Evolutionary conservation across 2,797 vertebrate species (phyloP).

Genomic region (Pipistrellus pipistrellus): DNA sequence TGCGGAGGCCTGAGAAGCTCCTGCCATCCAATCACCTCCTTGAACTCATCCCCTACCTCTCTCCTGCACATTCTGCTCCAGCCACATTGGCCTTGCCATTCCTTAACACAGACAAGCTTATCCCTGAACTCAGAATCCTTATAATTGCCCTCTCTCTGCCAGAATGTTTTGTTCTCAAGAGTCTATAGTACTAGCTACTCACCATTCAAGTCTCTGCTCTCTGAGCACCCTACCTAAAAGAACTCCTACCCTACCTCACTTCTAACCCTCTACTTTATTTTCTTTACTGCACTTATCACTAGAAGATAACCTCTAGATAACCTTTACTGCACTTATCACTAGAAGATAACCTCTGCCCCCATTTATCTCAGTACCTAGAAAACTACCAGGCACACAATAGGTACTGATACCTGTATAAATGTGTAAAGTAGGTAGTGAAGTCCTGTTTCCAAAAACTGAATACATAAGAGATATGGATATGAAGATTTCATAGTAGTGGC

Average conservation of each 20-base stretch:
- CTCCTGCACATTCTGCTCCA: neutral
- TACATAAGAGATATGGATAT: neutral
- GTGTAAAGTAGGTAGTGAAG: neutral
- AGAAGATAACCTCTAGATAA: neutral
- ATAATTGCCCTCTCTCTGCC: neutral
- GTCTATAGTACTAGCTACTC: neutral
- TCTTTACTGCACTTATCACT: neutral
- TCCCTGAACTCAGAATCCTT: neutral
- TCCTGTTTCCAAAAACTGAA: slow-evolving; percentile 24
- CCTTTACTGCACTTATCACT: neutral
- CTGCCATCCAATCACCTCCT: neutral
- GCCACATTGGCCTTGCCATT: neutral
- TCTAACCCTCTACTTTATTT: neutral
- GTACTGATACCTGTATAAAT: neutral
- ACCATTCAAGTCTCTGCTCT: neutral
- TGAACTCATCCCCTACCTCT: neutral
- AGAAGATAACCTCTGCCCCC: neutral
- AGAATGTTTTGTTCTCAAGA: neutral
- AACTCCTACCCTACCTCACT: neutral
- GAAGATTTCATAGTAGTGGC: neutral
- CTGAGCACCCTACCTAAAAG: neutral
- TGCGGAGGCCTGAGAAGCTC: too few species aligned
- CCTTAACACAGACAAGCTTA: slow-evolving; percentile 16
- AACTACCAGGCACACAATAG: neutral
- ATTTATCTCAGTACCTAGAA: neutral